Base-by-base conservation (phyloP, 2,888 invertebrate genomes). In the Lathronympha strigana region DNA sequence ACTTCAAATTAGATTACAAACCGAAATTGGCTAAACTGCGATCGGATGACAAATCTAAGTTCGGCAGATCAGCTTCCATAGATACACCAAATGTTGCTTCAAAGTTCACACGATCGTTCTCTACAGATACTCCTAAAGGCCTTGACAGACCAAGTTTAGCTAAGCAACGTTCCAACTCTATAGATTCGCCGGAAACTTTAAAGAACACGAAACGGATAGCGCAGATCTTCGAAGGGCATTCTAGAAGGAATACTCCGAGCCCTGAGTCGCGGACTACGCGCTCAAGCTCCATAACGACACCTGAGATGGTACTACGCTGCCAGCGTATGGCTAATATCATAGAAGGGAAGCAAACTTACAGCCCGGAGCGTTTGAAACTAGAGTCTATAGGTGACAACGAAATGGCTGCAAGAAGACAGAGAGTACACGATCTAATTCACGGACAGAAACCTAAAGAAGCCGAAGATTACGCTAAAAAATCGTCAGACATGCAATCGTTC, bases 281-380 rank as follows among this genome's bases (percentile, higher is more conserved):
- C 2, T 81, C 84, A 1, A 77, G 79, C 1, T 83, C 87, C 0
- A 73, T 76, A 11, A 78, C 78, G 0, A 85, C 79, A 47, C 77
- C 83, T 0, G 87, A 87, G 57, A 87, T 86, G 83, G 75, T 81
- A 13, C 60, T 82, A 63, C 80, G 88, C 1, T 78, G 85, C 74
- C 87, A 84, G 67, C 74, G 84, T 9, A 88, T 88, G 88, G 77
- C 84, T 0, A 85, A 88, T 13, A 85, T 89, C 4, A 84, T 90
- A 3, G 87, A 87, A 69, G 89, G 88, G 0, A 89, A 88, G 50
- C 73, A 80, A 4, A 72, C 81, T 0, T 75, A 84, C 0, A 86
- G 83, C 36, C 86, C 86, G 0, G 88, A 88, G 0, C 74, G 84
- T 1, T 50, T 71, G 0, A 87, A 83, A 61, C 75, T 75, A 0